A percentile compares a stretch with the other conserved stretches of the same genome.
These are phyloP conservation scores for Alosa sapidissima DNA, from an alignment of 2,797 vertebrate genomes.

Conservation along the genomic window DNA sequence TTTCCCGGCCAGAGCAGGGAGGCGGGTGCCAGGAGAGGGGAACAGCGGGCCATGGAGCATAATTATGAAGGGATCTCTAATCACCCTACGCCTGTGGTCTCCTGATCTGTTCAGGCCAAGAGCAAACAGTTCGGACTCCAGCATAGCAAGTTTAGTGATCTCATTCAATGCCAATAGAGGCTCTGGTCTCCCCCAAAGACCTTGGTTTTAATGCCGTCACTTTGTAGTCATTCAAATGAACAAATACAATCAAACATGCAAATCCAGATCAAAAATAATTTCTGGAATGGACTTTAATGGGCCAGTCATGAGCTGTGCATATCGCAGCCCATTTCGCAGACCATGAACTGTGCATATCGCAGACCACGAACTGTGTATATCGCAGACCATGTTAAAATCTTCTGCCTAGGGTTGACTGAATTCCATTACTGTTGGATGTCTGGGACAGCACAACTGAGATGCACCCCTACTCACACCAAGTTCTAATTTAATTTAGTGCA, in stretches of 20 bases:
- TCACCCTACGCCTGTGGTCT: not conserved
- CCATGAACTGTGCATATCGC: no score
- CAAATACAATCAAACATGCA: not conserved
- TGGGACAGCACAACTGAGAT: no score
- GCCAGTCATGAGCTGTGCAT: not conserved
- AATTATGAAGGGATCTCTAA: slow-evolving; percentile 6
- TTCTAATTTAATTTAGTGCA: no score
- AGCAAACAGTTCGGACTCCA: not conserved
- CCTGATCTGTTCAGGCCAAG: not conserved
- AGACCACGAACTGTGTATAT: no score
- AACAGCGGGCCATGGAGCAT: not conserved
- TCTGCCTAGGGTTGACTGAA: not conserved
- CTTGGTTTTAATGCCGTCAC: not conserved
- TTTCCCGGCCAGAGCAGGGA: not conserved
- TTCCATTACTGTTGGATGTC: not conserved
- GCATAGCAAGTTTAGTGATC: not conserved
- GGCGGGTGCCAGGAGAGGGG: not conserved
- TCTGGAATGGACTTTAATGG: not conserved
- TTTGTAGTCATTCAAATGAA: not conserved
- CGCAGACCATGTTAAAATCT: no score
- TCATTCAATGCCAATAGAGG: not conserved
- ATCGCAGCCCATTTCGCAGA: no score
- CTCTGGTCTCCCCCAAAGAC: not conserved
- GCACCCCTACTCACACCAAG: no score
- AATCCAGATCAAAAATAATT: not conserved